phyloP scores from a whole-genome alignment of 53 echinoderm and acorn worm species.

The Echinarachnius parma region DNA sequence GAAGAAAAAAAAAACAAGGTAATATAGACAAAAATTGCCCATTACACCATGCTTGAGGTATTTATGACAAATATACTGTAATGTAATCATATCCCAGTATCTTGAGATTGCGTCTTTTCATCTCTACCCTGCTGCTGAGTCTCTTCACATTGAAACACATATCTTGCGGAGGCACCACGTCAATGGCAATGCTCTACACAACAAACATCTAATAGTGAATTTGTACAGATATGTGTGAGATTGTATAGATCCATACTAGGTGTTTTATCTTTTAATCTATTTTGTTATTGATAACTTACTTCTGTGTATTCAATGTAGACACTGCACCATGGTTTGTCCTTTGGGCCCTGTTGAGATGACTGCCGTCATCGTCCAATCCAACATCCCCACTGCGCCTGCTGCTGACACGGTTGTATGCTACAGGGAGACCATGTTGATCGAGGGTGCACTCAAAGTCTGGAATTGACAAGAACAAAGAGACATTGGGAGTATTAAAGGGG shows the following conservation, averaged over 20 bases:
- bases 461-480: background rate
- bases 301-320: too few relatives aligned
- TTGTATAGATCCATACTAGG: too few relatives aligned
- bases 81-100: constrained; percentile 35
- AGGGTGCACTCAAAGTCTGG: constrained; percentile 34
- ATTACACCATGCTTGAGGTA: too few relatives aligned
- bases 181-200: constrained; percentile 5
- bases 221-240: too few relatives aligned
- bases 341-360: background rate
- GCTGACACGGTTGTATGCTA: background rate
- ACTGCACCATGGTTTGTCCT: too few relatives aligned
- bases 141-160: constrained; percentile 25
- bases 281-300: too few relatives aligned
- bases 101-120: constrained; percentile 36
- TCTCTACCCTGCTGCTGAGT: constrained; percentile 32
- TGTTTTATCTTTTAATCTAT: too few relatives aligned
- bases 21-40: too few relatives aligned
- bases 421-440: constrained; percentile 10
- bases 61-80: constrained; percentile 5
- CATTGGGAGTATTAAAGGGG: background rate
- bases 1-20: background rate
- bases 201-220: background rate
- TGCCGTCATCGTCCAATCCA: background rate
- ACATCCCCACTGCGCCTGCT: background rate
- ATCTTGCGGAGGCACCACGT: constrained; percentile 8